A percentile compares a stretch with the other conserved stretches of the same genome.
These are phyloP conservation scores for Aphelenchoides fujianensis DNA, from an alignment of 1,140 invertebrate genomes.

Conservation along the genomic window DNA sequence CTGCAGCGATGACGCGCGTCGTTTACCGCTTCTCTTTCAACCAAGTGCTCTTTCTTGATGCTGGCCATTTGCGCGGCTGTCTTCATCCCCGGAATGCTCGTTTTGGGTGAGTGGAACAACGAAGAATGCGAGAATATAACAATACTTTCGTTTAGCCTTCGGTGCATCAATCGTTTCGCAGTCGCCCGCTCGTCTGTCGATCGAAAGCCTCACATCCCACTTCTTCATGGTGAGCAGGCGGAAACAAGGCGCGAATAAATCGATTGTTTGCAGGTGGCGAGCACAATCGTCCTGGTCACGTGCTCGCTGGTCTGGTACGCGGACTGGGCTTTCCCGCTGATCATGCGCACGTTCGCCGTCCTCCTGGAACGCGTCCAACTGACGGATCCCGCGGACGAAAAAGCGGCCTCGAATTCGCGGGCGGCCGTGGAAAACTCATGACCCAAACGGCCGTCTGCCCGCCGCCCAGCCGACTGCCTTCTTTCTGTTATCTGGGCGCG, in stretches of 20 bases:
- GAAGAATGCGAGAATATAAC: not conserved
- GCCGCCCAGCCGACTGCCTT: too few species aligned
- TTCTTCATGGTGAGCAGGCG: not conserved
- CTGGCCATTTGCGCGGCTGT: not conserved
- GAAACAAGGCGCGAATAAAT: too few species aligned
- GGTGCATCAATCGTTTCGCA: not conserved
- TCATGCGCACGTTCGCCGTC: not conserved
- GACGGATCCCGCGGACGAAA: not conserved
- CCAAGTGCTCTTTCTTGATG: not conserved
- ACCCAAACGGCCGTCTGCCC: not conserved
- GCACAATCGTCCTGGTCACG: not conserved
- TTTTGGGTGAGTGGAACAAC: not conserved
- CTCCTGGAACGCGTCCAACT: not conserved
- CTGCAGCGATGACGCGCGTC: not conserved
- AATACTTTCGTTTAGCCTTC: not conserved
- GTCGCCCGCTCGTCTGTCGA: not conserved
- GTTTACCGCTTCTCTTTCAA: not conserved
- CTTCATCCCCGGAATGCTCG: not conserved
- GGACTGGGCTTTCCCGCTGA: constrained; percentile 5
- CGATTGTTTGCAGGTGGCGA: not conserved
- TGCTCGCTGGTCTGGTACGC: constrained; percentile 6
- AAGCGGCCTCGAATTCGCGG: not conserved
- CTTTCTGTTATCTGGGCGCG: not conserved
- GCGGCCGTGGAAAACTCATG: not conserved
- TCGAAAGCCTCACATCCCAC: not conserved